Percentiles rank a stretch among this genome's conserved stretches.
phyloP scores from a whole-genome alignment of 1,140 invertebrate genomes.

The Pseudomyrmex sp. region DNA sequence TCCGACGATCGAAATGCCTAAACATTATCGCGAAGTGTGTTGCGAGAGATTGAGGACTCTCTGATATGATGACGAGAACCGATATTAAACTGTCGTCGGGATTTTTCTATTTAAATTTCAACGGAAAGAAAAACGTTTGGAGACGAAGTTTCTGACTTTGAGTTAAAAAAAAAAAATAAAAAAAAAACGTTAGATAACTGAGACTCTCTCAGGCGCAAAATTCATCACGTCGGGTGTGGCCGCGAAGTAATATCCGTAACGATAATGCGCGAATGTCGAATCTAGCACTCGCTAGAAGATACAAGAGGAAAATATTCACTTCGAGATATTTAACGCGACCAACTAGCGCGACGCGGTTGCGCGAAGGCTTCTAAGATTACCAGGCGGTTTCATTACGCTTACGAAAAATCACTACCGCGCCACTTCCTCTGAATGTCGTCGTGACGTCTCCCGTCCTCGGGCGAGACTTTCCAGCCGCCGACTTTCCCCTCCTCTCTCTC shows the following conservation, averaged over 20 bases:
- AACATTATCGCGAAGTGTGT: slow-evolving; percentile 55
- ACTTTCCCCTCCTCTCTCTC: background rate
- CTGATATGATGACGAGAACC: slow-evolving; percentile 2
- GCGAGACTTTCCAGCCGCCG: slow-evolving; percentile 6
- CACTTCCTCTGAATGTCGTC: slow-evolving; percentile 29
- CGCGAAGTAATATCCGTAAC: slow-evolving; percentile 79
- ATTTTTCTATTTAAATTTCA: slow-evolving; percentile 78
- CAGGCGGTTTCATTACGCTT: slow-evolving; percentile 79
- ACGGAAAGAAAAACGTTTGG: slow-evolving; percentile 26
- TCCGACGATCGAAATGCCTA: slow-evolving; percentile 36
- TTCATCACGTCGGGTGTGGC: slow-evolving; percentile 69
- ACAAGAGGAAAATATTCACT: slow-evolving; percentile 76
- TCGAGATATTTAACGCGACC: slow-evolving; percentile 81
- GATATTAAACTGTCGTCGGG: slow-evolving; percentile 65
- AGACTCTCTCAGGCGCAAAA: slow-evolving; percentile 72
- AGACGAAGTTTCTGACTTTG: background rate
- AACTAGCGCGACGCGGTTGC: slow-evolving; percentile 72
- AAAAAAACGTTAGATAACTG: background rate
- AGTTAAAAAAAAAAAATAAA: no score
- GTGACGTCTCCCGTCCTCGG: slow-evolving; percentile 1
- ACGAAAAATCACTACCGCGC: slow-evolving; percentile 63
- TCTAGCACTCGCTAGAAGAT: slow-evolving; percentile 52
- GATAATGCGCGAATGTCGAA: slow-evolving; percentile 78
- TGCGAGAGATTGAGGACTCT: background rate
- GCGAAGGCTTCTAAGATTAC: slow-evolving; percentile 81